These are phyloP conservation scores for Noctua janthe DNA, from an alignment of 2,888 invertebrate species.

Conservation along the genomic window DNA sequence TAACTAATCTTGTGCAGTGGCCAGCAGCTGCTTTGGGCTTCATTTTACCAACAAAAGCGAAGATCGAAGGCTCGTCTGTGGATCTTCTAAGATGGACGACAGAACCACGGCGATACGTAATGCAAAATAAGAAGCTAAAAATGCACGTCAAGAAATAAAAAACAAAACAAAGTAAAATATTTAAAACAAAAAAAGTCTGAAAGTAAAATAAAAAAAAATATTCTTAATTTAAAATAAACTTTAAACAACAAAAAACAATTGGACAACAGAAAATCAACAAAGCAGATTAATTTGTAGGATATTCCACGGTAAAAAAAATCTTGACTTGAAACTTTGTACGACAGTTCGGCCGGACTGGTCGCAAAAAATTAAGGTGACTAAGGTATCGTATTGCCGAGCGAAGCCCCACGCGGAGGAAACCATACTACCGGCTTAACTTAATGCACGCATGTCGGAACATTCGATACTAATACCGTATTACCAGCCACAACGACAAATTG, in stretches of 20 bases:
- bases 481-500: conserved; percentile 21
- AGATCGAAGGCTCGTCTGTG: conserved; percentile 67
- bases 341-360: conserved; percentile 64
- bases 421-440: conserved; percentile 86
- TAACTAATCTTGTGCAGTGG: conserved; percentile 99
- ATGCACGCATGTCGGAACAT: conserved; percentile 72
- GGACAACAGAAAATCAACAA: conserved; percentile 15
- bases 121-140: conserved; percentile 55
- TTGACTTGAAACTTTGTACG: conserved; percentile 40
- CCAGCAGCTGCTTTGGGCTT: conserved; percentile 98
- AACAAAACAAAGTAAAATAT: background rate
- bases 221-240: conserved; percentile 5
- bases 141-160: conserved; percentile 9
- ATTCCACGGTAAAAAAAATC: conserved; percentile 4
- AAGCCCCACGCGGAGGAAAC: conserved; percentile 83
- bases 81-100: conserved; percentile 62
- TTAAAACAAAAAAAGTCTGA: background rate
- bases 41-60: conserved; percentile 79
- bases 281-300: conserved; percentile 9
- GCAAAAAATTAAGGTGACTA: conserved; percentile 71
- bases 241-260: conserved; percentile 48
- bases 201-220: conserved; percentile 14
- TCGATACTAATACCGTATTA: conserved; percentile 69
- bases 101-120: conserved; percentile 39
- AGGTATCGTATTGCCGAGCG: conserved; percentile 64